These are phyloP conservation scores for Babyrousa celebensis DNA, from an alignment of 2,797 vertebrate genomes.

Conservation along the genomic window DNA sequence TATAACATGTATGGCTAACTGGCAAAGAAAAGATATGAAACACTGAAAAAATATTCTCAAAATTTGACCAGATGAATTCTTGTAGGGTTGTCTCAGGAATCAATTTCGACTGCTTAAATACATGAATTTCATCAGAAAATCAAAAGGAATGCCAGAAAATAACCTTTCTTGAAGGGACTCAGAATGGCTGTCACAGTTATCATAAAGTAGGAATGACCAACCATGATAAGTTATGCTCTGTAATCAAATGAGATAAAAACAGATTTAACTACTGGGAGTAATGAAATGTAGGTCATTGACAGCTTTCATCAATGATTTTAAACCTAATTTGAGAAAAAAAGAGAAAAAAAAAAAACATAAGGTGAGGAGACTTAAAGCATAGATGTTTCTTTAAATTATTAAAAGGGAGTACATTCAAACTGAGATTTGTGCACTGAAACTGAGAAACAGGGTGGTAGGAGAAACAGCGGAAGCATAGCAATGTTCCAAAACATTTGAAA, in stretches of 20 bases:
- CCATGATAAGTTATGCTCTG: background rate
- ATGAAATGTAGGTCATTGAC: background rate
- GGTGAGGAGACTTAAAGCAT: background rate
- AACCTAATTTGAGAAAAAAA: background rate
- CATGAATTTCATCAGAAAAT: constrained; percentile 46
- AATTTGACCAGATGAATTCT: constrained; percentile 31
- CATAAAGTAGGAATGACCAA: background rate
- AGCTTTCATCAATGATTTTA: background rate
- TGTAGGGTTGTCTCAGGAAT: background rate
- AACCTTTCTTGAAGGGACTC: background rate
- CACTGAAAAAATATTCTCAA: constrained; percentile 17
- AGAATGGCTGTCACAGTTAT: background rate
- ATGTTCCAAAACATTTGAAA: background rate
- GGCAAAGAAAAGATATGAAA: constrained; percentile 15
- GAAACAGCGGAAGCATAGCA: background rate
- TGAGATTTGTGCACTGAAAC: background rate
- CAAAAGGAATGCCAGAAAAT: constrained; percentile 29
- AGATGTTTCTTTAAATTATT: background rate
- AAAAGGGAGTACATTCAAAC: background rate
- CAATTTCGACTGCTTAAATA: background rate
- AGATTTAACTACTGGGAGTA: background rate
- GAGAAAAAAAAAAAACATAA: background rate
- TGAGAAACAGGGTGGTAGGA: background rate
- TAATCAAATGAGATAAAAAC: background rate
- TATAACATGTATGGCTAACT: background rate